These are phyloP conservation scores for Sphenodon punctatus DNA, from an alignment of 2,797 vertebrate species.

Conservation along the genomic window DNA sequence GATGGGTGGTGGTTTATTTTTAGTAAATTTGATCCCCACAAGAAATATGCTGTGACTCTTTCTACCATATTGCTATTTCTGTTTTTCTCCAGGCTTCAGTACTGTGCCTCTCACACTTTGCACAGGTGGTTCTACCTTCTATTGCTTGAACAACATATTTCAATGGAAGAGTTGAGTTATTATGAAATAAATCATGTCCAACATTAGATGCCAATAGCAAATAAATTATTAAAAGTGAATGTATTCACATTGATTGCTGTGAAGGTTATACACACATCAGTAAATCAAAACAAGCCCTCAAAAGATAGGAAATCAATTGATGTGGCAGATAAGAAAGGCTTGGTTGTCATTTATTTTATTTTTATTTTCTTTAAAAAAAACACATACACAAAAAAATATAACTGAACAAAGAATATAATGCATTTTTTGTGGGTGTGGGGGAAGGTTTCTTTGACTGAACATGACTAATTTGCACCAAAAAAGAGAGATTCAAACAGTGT, in stretches of 20 bases:
- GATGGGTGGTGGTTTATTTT: neutral
- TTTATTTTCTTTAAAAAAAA: neutral
- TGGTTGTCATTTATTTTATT: neutral
- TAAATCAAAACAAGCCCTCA: slow-evolving; percentile 60
- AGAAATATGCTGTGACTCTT: slow-evolving; percentile 8
- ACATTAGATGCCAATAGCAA: neutral
- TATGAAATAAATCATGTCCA: slow-evolving; percentile 7
- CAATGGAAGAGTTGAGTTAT: neutral
- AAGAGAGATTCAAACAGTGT: neutral
- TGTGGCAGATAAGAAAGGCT: neutral
- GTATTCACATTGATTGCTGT: slow-evolving; percentile 50
- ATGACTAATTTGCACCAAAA: slow-evolving; percentile 3
- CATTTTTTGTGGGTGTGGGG: too few species aligned
- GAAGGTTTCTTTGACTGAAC: slow-evolving; percentile 25
- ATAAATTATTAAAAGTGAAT: slow-evolving; percentile 52
- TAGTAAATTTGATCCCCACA: neutral
- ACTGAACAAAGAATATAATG: too few species aligned
- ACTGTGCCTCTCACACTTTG: neutral
- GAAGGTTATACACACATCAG: slow-evolving; percentile 43
- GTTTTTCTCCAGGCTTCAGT: neutral
- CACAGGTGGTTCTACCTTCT: neutral
- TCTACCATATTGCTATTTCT: neutral
- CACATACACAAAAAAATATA: too few species aligned
- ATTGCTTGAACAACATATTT: slow-evolving; percentile 11
- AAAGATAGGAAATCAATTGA: slow-evolving; percentile 59